Evolutionary conservation across 2,113 vertebrate species (phyloP).

Genomic region (Enhydra lutris): DNA sequence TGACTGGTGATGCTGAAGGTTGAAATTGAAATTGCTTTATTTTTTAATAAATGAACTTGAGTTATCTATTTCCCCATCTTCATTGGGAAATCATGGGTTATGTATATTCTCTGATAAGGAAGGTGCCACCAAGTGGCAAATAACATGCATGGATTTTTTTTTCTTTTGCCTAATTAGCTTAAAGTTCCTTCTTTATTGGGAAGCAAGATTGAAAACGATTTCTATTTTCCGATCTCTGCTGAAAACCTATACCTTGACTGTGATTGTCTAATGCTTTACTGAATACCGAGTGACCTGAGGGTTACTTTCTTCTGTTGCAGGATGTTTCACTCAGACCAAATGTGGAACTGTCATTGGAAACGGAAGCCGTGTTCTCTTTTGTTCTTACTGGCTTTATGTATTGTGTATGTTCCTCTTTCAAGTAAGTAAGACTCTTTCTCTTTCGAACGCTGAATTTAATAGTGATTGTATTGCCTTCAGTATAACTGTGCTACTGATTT

Average conservation of each 20-base stretch:
- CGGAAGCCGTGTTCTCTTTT: conserved; percentile 85
- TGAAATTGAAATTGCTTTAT: neutral
- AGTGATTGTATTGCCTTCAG: neutral
- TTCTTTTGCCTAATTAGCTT: conserved; percentile 9
- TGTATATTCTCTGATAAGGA: neutral
- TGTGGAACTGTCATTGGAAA: conserved; percentile 86
- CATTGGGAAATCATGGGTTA: neutral
- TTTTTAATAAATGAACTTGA: neutral
- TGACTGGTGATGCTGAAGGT: neutral
- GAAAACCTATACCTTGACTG: neutral
- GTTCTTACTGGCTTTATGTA: conserved; percentile 75
- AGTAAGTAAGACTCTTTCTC: conserved; percentile 82
- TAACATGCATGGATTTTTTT: neutral
- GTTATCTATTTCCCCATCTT: neutral
- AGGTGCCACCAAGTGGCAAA: neutral
- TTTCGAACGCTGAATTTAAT: neutral
- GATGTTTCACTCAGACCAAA: conserved; percentile 83
- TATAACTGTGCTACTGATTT: neutral
- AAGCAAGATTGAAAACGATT: neutral
- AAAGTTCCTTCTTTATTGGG: neutral
- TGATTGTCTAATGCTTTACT: neutral
- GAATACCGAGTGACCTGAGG: conserved; percentile 22
- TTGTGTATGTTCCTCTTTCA: conserved; percentile 77
- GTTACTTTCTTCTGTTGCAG: conserved; percentile 76
- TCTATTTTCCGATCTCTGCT: neutral